Evolutionary conservation across 1,140 invertebrate genomes (phyloP).

Genomic region (Bombus fervidus): DNA sequence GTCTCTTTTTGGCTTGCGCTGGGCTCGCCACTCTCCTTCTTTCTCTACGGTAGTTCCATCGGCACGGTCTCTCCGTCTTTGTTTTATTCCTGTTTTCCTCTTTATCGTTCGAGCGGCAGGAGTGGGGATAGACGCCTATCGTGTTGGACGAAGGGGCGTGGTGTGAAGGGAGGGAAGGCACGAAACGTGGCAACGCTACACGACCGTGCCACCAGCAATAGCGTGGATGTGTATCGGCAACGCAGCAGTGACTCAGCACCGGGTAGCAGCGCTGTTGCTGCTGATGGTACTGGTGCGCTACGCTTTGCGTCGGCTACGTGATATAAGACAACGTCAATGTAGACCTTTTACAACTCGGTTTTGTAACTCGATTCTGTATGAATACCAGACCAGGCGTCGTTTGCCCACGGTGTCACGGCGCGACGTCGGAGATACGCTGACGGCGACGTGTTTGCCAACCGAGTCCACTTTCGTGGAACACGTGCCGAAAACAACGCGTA

Average conservation of each 20-base stretch:
- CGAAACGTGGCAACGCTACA: slow-evolving; percentile 69
- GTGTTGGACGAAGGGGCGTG: slow-evolving; percentile 49
- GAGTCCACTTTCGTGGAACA: background rate
- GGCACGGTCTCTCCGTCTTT: slow-evolving; percentile 8
- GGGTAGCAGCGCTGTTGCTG: slow-evolving; percentile 51
- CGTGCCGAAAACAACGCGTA: background rate
- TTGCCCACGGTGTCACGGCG: background rate
- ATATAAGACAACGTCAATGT: slow-evolving; percentile 50
- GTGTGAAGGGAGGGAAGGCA: slow-evolving; percentile 36
- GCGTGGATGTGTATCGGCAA: slow-evolving; percentile 64
- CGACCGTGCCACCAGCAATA: slow-evolving; percentile 35
- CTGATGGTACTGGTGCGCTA: slow-evolving; percentile 29
- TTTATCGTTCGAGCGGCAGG: slow-evolving; percentile 29
- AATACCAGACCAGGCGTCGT: slow-evolving; percentile 27
- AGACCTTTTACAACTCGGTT: slow-evolving; percentile 73
- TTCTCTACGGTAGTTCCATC: slow-evolving; percentile 9
- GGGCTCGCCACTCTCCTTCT: background rate
- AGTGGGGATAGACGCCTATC: slow-evolving; percentile 60
- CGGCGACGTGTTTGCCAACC: slow-evolving; percentile 16
- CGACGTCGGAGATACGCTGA: slow-evolving; percentile 29
- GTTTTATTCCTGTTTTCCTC: slow-evolving; percentile 4
- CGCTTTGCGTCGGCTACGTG: slow-evolving; percentile 22
- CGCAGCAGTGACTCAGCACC: slow-evolving; percentile 77
- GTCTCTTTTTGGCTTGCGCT: background rate
- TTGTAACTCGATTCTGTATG: slow-evolving; percentile 74